Base-by-base conservation (phyloP, 2,888 invertebrate genomes). In the Loripinus fragilis region DNA sequence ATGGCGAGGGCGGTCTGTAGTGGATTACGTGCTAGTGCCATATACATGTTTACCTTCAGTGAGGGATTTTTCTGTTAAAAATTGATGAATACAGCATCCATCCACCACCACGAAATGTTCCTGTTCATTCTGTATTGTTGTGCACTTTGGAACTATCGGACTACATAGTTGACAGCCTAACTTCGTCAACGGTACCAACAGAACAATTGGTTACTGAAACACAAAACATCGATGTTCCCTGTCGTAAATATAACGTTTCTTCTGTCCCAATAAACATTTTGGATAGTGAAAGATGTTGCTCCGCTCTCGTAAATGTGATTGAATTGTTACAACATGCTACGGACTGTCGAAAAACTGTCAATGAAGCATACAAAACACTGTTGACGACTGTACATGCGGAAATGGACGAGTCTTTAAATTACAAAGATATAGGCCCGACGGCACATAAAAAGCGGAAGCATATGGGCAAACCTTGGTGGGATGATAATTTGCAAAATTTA, bases 41-140 rank as follows among this genome's bases (percentile, higher is more conserved):
- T 65, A 65, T 41, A 8, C 65, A n/a, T 20, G 33, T 15, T 7
- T 52, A n/a, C 55, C 2, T 38, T 55, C 35, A n/a, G 20, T 70
- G 15, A 52, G 33, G 15, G 38, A 70, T 2, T 50, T 35, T n/a
- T 28, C 5, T 52, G 50, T 70, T 70, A 50, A 70, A 70, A 50
- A 30, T 50, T 28, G 25, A 41, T 42, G 72, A 72, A 28, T 72
- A 28, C 1, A 45, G 55, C 17, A 48, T 72, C 20, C 35, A 23
- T 45, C 45, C n/a, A n/a, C n/a, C n/a, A n/a, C n/a, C n/a, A 30
- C 38, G 64, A 42, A 64, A 60, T 38, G 64, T 71, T n/a, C 66
- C 73, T 35, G 73, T 67, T 25, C 73, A 73, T 52, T 73, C 73
- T 38, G 50, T 73, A 7, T 42, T 73, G 35, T 33, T 23, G 25